Evolutionary conservation across 1,140 invertebrate species (phyloP), one percentile per base, ranked within the genome.

Genomic region (Diorhabda sublineata): DNA sequence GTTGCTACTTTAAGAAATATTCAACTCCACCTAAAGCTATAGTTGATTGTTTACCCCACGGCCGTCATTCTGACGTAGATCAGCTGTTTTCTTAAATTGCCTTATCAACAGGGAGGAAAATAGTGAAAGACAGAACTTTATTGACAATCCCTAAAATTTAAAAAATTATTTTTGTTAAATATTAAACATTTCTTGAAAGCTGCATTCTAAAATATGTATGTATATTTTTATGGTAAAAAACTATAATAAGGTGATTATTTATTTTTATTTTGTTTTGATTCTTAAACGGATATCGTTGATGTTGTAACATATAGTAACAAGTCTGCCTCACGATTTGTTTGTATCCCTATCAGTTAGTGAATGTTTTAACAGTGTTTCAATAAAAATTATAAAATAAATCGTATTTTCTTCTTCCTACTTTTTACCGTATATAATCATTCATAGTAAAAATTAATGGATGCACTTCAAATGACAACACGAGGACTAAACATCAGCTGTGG

Each of bases 131-230:
- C 26, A 26, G 3, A 8, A 52, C 3, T 52, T 71, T 69, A 66
- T 74, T 65, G 74, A 75, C 74, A 75, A 75, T 75, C 74, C 69
- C 64, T 6, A 44, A 65, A 63, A 65, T 63, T 69, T 65, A 57
- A 63, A 71, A 42, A 26, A 26, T 61, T 61, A 41, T 41, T 61
- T 61, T 44, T 66, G 59, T 64, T 61, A 58, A 52, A 52, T 52
- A 52, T 52, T 8, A 52, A 62, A 63, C 41, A 65, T 60, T 42
- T 66, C 66, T 67, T 69, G 69, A 69, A 77, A 76, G 76, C 76
- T 76, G 69, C 68, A 75, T 76, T 77, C 75, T 75, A 76, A 77
- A 77, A 75, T 52, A 69, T 65, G 60, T 58, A 57, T 76, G 75
- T 74, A 76, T 76, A 52, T 52, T 52, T 52, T 52, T 52, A 52